Evolutionary conservation across 2,113 vertebrate species (phyloP).

Genomic region (Panthera leo): DNA sequence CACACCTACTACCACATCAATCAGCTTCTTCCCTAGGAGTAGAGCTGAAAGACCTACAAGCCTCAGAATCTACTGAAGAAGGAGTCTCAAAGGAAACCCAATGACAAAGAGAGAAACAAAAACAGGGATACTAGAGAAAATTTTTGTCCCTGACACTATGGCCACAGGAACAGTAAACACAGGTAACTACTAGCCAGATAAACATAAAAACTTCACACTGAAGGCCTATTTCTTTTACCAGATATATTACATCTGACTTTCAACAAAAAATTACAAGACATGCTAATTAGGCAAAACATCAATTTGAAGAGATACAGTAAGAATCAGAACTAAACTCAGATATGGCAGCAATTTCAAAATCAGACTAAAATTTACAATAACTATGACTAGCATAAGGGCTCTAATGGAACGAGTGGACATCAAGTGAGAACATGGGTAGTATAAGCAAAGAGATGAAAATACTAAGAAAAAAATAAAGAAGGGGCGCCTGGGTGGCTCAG

Average conservation of each 20-base stretch:
- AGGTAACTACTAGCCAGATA: neutral
- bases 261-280: neutral
- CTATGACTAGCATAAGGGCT: neutral
- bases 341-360: neutral
- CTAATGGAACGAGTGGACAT: neutral
- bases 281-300: neutral
- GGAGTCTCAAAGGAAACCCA: neutral
- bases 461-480: neutral
- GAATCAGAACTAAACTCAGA: neutral
- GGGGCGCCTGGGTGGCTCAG: too few relatives aligned
- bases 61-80: neutral
- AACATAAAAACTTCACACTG: neutral
- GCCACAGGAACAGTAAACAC: neutral
- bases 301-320: neutral
- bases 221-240: neutral
- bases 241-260: neutral
- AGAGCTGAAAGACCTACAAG: neutral
- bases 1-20: neutral
- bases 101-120: neutral
- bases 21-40: neutral
- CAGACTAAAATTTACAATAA: neutral
- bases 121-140: neutral
- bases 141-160: neutral
- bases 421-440: neutral
- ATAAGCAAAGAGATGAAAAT: neutral